Base-by-base conservation (phyloP, 2,888 invertebrate genomes). In the Apodemia mormo region DNA sequence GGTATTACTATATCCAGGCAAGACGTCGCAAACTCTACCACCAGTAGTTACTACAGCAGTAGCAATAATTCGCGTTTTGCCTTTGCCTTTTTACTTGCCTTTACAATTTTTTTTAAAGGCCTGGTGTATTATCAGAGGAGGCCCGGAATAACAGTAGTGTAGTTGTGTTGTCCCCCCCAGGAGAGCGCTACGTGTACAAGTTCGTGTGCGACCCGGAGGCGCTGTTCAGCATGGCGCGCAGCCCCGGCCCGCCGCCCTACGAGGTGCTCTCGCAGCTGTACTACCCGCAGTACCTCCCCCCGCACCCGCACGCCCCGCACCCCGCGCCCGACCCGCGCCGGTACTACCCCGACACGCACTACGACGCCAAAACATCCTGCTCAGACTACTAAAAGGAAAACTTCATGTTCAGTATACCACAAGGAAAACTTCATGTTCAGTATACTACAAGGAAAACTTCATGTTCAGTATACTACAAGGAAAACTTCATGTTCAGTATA, bases 141-240 rank as follows among this genome's bases (percentile, higher is more conserved):
- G 5, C 40, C 1, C 3, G 1, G 6, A 40, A 7, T 7, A 40
- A 40, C 1, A 40, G 2, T 37, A 2, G 5, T 37, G 7, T 7
- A 40, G 40, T 40, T 40, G 85, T 94, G 2, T 12, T 49, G 2
- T 14, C 7, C 49, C 4, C 10, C 43, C 33, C 87, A 96, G 97
- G 99, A 0, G 98, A 99, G 85, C 95, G 98, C 80, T 99, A 99
- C 91, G 98, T 99, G 12, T 99, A 99, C 94, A 98, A 98, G 85
- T 99, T 99, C 85, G 98, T 99, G 1, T 99, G 98, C 88, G 98
- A 98, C 87, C 98, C 98, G 0, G 97, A 97, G 75, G 97, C 97
- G 0, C 89, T 98, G 3, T 97, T 98, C 92, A 97, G 96, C 81
- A 97, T 97, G 96, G 96, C 97, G 9, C 96, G 86, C 0, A 76